phyloP scores from a whole-genome alignment of 2,888 invertebrate genomes.

The Periphyllus acericola region DNA sequence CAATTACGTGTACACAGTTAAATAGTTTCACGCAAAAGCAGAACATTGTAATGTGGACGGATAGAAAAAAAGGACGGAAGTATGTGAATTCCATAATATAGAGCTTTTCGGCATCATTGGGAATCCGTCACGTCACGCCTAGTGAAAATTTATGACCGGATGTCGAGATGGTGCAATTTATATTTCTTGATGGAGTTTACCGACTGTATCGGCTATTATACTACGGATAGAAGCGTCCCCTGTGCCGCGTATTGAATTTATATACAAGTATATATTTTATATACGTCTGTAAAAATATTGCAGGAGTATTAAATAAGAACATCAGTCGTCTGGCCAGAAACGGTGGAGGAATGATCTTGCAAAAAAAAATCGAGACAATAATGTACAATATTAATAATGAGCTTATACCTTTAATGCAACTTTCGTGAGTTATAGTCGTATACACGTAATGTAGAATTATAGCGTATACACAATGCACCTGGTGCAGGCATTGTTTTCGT shows the following conservation, averaged over 20 bases:
- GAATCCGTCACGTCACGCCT: background rate
- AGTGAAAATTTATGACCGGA: constrained; percentile 28
- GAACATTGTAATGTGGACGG: background rate
- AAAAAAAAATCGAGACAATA: background rate
- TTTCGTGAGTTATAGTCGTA: too few relatives aligned
- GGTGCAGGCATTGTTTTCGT: background rate
- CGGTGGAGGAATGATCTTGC: too few relatives aligned
- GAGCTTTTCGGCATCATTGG: background rate
- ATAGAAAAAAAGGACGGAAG: constrained; percentile 16
- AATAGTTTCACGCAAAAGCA: background rate
- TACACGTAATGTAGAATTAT: too few relatives aligned
- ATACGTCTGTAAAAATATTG: background rate
- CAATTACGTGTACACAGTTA: background rate
- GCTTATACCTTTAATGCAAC: too few relatives aligned
- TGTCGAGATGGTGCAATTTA: background rate
- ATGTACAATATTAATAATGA: too few relatives aligned
- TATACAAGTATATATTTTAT: background rate
- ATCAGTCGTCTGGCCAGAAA: too few relatives aligned
- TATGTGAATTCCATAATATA: background rate
- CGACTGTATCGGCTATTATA: background rate
- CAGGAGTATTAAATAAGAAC: background rate
- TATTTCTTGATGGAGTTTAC: constrained; percentile 6
- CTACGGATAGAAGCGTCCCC: background rate
- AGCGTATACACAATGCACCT: too few relatives aligned
- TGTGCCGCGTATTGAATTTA: background rate